Percentiles rank a stretch among this genome's conserved stretches.
Evolutionary conservation across 2,888 invertebrate genomes (phyloP).

Genomic region (Leptopterna dolabrata): DNA sequence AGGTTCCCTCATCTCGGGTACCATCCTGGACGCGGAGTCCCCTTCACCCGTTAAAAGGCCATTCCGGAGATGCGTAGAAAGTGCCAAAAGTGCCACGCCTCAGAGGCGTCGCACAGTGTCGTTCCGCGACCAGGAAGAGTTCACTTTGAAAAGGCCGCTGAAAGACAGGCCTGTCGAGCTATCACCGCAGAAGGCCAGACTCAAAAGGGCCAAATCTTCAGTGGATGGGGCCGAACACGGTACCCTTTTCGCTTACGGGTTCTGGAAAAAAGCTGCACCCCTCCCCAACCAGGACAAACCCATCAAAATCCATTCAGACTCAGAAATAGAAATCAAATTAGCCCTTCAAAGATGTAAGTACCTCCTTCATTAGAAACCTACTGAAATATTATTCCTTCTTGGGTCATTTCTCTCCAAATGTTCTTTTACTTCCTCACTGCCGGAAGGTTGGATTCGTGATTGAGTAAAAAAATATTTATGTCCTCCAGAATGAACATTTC

Average conservation of each 20-base stretch:
- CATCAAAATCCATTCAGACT: constrained; percentile 69
- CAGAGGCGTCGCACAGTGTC: constrained; percentile 28
- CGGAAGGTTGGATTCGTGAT: too few species aligned
- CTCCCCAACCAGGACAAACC: background rate
- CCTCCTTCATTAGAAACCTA: background rate
- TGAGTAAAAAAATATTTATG: too few species aligned
- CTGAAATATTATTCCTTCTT: background rate
- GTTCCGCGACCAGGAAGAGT: constrained; percentile 40
- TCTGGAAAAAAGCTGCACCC: constrained; percentile 58
- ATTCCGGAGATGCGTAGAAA: constrained; percentile 51
- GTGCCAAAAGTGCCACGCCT: constrained; percentile 31
- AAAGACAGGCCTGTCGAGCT: background rate
- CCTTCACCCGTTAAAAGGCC: constrained; percentile 34
- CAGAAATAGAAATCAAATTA: constrained; percentile 78
- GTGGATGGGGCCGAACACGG: constrained; percentile 15
- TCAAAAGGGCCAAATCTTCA: constrained; percentile 37
- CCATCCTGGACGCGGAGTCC: constrained; percentile 57
- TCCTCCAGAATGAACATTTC: too few species aligned
- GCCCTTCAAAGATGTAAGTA: constrained; percentile 72
- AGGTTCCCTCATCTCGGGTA: constrained; percentile 38
- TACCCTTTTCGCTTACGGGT: constrained; percentile 63
- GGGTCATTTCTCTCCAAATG: too few species aligned
- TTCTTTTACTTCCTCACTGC: too few species aligned
- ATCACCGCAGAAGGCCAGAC: constrained; percentile 24
- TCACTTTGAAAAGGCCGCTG: constrained; percentile 37